Evolutionary conservation across 2,888 invertebrate genomes (phyloP), one percentile per base, ranked within the genome.

Genomic region (Campoplex nolae): DNA sequence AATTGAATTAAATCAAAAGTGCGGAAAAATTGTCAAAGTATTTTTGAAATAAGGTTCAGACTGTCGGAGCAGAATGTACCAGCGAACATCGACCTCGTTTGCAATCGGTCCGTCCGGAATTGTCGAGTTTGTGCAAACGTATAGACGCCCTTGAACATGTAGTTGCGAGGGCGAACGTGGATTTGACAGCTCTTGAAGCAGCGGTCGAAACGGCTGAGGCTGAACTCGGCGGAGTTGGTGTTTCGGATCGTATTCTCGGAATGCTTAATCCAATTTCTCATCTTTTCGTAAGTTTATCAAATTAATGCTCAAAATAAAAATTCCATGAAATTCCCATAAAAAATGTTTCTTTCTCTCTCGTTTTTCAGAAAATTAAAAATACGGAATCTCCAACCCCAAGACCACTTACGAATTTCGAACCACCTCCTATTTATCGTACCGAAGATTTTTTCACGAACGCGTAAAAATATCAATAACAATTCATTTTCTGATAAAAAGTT

Each of bases 101-200:
- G 73, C 89, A 91, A 73, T 88, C 91, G 0, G 89, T 93, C 32
- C 89, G 91, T 67, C 91, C 92, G 3, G 92, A 93, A 77, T 89
- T 95, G 51, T 76, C 89, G 32, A 89, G 87, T 32, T 90, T 95
- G 16, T 93, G 92, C 87, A 92, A 90, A 77, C 91, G 93, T 62
- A 93, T 95, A 45, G 94, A 95, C 73, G 92, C 94, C n/a, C 88
- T 95, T 28, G 94, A 94, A 67, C 90, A 90, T 3, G 91, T 95
- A 70, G 92, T 94, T 4, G 91, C 92, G 23, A 90, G 92, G 77
- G 92, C 93, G 1, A 93, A 93, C 80, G 90, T 91, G 54, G 93
- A 94, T 88, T 86, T 95, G 45, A 91, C 91, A 38, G 91, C 92
- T 1, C 90, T 95, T 28, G 95, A 95, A 88, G 88, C 92, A 42